These are phyloP conservation scores for Ectemnius cavifrons DNA, from an alignment of 2,888 invertebrate genomes.

Conservation along the genomic window DNA sequence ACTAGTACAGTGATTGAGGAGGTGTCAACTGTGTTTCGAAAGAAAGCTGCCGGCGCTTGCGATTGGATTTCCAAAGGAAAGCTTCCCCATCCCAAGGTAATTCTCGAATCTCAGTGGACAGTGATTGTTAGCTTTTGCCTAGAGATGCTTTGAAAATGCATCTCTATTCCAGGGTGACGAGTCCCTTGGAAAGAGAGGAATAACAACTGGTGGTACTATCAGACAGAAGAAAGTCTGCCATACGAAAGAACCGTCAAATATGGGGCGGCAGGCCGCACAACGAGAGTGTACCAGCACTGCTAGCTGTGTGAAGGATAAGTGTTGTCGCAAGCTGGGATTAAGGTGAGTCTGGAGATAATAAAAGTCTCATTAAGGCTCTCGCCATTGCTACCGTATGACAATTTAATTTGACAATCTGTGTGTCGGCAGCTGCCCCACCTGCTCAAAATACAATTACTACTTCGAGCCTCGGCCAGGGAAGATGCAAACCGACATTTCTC, in stretches of 20 bases:
- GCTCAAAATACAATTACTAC: slow-evolving; percentile 70
- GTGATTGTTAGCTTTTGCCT: neutral
- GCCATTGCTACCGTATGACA: too few species aligned
- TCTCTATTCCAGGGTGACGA: too few species aligned
- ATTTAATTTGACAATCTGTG: too few species aligned
- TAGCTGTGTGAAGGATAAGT: too few species aligned
- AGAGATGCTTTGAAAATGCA: too few species aligned
- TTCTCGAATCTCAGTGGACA: neutral
- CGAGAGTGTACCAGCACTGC: too few species aligned
- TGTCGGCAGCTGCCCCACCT: slow-evolving; percentile 69
- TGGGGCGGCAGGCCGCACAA: slow-evolving; percentile 1
- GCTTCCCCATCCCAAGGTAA: slow-evolving; percentile 74
- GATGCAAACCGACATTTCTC: too few species aligned
- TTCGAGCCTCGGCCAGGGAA: slow-evolving; percentile 44
- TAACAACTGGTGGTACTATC: slow-evolving; percentile 64
- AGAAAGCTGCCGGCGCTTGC: slow-evolving; percentile 53
- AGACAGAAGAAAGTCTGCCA: slow-evolving; percentile 75
- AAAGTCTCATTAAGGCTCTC: too few species aligned
- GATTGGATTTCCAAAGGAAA: slow-evolving; percentile 76
- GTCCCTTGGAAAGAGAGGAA: slow-evolving; percentile 43
- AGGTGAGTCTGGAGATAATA: too few species aligned
- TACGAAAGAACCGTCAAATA: slow-evolving; percentile 59
- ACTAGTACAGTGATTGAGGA: slow-evolving; percentile 85
- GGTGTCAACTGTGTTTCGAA: slow-evolving; percentile 71
- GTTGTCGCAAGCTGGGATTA: too few species aligned